Base-by-base conservation (phyloP, 2,888 invertebrate genomes). In the Aelia acuminata region DNA sequence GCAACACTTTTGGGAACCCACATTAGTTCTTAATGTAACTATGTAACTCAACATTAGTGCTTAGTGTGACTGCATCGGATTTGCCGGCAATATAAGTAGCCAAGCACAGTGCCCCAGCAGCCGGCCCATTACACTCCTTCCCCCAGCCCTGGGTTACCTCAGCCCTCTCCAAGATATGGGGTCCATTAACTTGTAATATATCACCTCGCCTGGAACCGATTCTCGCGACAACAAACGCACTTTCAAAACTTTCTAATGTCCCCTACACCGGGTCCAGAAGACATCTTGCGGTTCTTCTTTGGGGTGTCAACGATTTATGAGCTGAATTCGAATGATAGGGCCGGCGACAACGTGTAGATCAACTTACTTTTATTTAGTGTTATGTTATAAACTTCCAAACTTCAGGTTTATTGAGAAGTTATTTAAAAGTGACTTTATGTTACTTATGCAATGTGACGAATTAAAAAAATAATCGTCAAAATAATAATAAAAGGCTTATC, bases 181-280 rank as follows among this genome's bases (percentile, higher is more conserved):
- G 0, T 43, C 43, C 80, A 80, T 80, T 80, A 80, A 22, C 80
- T n/a, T 80, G 80, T 43, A 4, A 80, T 80, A 80, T 43, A 80
- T 80, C 22, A n/a, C 43, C 80, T n/a, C 18, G 43, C 3, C 4
- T n/a, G 43, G 80, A 43, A 43, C 22, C 43, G 4, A 80, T 80
- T 43, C 11, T 11, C 1, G 43, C 7, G 2, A 43, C 31, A 31
- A 70, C 15, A n/a, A 47, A 47, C 43, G 43, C 80, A 80, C 80
- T 80, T 80, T 80, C 80, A 1, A n/a, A 43, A 43, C 80, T 80
- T 80, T 80, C 80, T 80, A 80, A 80, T 47, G 43, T n/a, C 43
- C 43, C 63, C 18, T 70, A 31, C 31, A 70, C 31, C 31, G 63
- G 63, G 18, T 35, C 8, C 18, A 80, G 80, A 43, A n/a, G 80